Evolutionary conservation across 2,797 vertebrate species (phyloP).

Genomic region (Acrocephalus scirpaceus): DNA sequence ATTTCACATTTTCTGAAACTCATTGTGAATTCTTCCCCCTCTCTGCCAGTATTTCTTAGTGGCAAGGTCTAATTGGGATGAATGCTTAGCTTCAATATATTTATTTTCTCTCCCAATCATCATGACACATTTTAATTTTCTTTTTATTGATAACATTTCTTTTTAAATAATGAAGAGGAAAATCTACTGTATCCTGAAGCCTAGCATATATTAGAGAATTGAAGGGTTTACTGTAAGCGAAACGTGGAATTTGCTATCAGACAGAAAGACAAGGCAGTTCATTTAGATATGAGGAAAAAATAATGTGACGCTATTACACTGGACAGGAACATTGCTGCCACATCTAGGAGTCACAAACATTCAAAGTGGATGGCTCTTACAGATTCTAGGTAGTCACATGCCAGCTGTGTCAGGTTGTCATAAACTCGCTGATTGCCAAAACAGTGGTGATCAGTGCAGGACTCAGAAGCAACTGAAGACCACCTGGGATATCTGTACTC

Average conservation of each 20-base stretch:
- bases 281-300: neutral
- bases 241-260: neutral
- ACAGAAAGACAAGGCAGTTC: neutral
- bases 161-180: neutral
- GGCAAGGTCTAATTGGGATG: neutral
- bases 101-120: slow-evolving; percentile 1
- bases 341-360: neutral
- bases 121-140: slow-evolving; percentile 1
- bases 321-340: neutral
- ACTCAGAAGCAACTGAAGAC: neutral
- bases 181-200: neutral
- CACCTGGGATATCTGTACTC: neutral
- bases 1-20: neutral
- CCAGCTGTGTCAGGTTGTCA: neutral
- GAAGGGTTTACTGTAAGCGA: neutral
- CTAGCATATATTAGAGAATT: neutral
- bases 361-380: neutral
- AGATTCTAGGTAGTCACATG: neutral
- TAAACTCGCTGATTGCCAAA: neutral
- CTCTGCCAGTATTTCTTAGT: neutral
- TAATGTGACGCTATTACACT: neutral
- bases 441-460: neutral
- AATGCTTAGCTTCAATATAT: neutral
- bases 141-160: neutral
- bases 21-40: neutral